Evolutionary conservation across 2,888 invertebrate genomes (phyloP).

Genomic region (Thymelicus acteon): DNA sequence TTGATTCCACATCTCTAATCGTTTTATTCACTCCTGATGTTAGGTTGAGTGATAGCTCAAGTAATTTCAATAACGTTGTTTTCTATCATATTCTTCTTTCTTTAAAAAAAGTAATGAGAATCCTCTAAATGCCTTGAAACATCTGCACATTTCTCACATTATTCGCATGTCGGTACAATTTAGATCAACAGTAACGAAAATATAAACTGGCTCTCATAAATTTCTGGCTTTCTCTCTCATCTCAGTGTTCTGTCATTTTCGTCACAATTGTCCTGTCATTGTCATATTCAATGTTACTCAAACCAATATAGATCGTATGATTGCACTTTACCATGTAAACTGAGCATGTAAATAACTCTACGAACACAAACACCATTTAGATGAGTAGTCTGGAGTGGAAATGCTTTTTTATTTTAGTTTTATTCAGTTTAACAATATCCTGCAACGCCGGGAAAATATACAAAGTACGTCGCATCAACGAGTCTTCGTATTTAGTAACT

Average conservation of each 20-base stretch:
- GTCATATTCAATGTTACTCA: neutral
- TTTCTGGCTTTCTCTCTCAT: too few species aligned
- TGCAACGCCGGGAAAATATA: constrained; percentile 64
- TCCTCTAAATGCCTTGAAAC: too few species aligned
- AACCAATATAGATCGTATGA: neutral
- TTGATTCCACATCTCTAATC: constrained; percentile 73
- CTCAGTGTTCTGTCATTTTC: too few species aligned
- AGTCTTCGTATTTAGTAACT: constrained; percentile 67
- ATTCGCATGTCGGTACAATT: neutral
- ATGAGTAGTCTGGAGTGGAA: constrained; percentile 45
- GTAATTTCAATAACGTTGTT: neutral
- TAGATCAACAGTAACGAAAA: neutral
- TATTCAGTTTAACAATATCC: constrained; percentile 53
- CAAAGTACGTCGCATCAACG: constrained; percentile 68
- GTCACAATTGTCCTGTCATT: neutral
- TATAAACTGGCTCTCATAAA: neutral
- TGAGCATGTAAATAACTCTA: neutral
- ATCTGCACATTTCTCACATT: too few species aligned
- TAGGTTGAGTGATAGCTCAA: neutral
- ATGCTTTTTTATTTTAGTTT: constrained; percentile 57
- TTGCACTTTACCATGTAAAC: neutral
- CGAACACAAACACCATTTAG: constrained; percentile 20
- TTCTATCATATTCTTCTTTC: too few species aligned
- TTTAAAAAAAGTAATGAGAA: too few species aligned
- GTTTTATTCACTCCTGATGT: constrained; percentile 53